A percentile compares a stretch with the other conserved stretches of the same genome.
These are phyloP conservation scores for Elgaria multicarinata DNA, from an alignment of 2,113 vertebrate species.

Conservation along the genomic window DNA sequence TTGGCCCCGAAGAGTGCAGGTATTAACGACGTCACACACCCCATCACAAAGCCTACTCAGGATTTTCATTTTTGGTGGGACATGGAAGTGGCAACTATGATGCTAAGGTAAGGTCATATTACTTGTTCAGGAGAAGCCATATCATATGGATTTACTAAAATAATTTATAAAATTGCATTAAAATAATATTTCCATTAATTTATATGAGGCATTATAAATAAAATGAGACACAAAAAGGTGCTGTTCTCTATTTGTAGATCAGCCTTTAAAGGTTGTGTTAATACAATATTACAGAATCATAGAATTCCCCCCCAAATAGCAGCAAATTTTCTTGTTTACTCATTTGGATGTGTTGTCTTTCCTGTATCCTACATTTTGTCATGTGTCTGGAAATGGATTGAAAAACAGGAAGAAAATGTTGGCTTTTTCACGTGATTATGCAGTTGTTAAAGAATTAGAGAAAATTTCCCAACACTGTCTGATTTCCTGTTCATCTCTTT, in stretches of 20 bases:
- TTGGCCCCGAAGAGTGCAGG: too few species aligned
- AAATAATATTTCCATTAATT: background rate
- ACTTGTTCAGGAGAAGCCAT: background rate
- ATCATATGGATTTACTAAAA: background rate
- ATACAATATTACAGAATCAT: background rate
- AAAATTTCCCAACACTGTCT: background rate
- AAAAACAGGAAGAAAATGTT: background rate
- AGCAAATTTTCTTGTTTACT: background rate
- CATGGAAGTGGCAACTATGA: background rate
- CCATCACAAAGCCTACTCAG: too few species aligned
- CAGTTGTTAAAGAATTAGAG: background rate
- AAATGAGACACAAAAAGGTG: background rate
- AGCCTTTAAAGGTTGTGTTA: background rate
- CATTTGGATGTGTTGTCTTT: background rate
- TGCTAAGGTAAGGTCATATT: background rate
- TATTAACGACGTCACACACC: background rate
- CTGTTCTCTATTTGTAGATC: background rate
- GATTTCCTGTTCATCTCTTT: background rate
- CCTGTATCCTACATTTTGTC: background rate
- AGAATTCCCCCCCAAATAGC: background rate
- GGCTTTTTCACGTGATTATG: background rate
- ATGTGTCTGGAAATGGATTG: background rate
- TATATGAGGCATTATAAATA: background rate
- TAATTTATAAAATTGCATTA: background rate
- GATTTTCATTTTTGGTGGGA: too few species aligned